A percentile compares a stretch with the other conserved stretches of the same genome.
Conservation (phyloP, 1,140 invertebrate genomes). For the Drosophila kurseongensis region DNA sequence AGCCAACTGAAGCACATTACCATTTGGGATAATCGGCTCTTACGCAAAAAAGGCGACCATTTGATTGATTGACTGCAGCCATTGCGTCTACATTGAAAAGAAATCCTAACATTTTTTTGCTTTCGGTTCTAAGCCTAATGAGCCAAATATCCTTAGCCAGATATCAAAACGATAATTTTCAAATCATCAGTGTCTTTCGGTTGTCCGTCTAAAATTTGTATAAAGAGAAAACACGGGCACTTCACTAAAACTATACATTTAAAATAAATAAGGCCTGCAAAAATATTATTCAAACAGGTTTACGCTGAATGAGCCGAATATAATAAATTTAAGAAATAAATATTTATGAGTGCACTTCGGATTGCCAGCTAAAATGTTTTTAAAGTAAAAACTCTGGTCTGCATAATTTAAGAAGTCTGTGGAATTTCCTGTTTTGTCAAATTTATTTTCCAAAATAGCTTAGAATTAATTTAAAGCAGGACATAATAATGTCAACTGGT, state of each 20-base stretch:
- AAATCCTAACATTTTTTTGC: not conserved
- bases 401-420: conserved; percentile 13
- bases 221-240: too few relatives aligned
- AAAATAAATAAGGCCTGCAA: too few relatives aligned
- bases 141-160: too few relatives aligned
- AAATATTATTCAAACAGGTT: too few relatives aligned
- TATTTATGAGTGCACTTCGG: too few relatives aligned
- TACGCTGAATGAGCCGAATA: too few relatives aligned
- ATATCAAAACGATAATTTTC: too few relatives aligned
- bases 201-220: too few relatives aligned
- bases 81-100: not conserved
- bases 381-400: not conserved
- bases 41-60: not conserved
- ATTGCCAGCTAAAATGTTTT: not conserved
- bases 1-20: conserved; percentile 4
- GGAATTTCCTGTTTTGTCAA: conserved; percentile 1
- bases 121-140: too few relatives aligned
- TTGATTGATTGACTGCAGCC: conserved; percentile 9
- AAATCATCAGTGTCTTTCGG: too few relatives aligned
- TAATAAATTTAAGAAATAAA: too few relatives aligned
- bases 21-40: conserved; percentile 8
- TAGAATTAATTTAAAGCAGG: not conserved
- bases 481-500: conserved; percentile 1
- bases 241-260: too few relatives aligned
- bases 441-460: conserved; percentile 1